These are phyloP conservation scores for Macrosteles quadrilineatus DNA, from an alignment of 1,140 invertebrate species.

Conservation along the genomic window DNA sequence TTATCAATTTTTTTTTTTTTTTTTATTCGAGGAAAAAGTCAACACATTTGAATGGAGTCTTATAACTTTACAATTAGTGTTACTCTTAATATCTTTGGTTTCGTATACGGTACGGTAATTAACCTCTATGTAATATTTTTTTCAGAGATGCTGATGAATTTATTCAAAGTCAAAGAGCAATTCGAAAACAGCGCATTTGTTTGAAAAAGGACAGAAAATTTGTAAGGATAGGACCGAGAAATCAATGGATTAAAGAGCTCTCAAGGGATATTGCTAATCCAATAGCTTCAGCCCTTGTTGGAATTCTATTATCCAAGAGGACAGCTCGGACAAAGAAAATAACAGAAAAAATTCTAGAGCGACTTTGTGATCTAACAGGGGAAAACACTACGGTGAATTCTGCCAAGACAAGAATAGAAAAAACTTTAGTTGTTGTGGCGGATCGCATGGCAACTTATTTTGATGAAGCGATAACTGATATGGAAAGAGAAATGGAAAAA, in stretches of 20 bases:
- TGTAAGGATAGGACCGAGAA: background rate
- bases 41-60: background rate
- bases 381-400: background rate
- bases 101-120: too few species aligned
- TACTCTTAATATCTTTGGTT: background rate
- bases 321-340: background rate
- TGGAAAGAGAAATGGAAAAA: background rate
- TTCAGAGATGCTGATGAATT: background rate
- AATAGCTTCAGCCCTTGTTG: background rate
- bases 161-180: background rate
- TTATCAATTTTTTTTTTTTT: background rate
- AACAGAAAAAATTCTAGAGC: background rate
- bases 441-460: background rate
- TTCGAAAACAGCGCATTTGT: background rate
- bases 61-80: background rate
- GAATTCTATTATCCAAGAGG: background rate
- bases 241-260: slow-evolving; percentile 3
- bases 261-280: background rate
- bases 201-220: background rate
- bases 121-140: too few species aligned
- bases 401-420: background rate
- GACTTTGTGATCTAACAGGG: background rate
- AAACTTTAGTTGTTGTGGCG: background rate
- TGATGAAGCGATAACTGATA: background rate
- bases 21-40: background rate